A percentile compares a stretch with the other conserved stretches of the same genome.
phyloP scores from a whole-genome alignment of 2,888 invertebrate genomes.

The Parnassius glacialis region DNA sequence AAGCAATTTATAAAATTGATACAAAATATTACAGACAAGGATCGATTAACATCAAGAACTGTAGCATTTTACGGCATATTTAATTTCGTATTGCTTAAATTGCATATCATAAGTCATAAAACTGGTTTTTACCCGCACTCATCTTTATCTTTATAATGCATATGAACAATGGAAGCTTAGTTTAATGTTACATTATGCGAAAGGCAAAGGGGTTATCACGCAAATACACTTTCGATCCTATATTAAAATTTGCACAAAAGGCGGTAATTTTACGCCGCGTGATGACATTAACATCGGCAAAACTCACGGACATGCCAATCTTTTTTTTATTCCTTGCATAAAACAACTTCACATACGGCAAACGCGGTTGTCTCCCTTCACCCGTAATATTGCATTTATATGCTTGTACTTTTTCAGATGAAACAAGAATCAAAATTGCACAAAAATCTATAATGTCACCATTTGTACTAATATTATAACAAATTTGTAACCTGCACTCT shows the following conservation, averaged over 20 bases:
- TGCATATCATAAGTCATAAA: constrained; percentile 29
- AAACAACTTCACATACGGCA: constrained; percentile 57
- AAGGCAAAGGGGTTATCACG: constrained; percentile 49
- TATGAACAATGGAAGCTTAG: constrained; percentile 38
- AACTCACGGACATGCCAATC: constrained; percentile 53
- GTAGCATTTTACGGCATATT: constrained; percentile 22
- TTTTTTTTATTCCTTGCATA: constrained; percentile 63
- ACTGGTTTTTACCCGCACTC: constrained; percentile 48
- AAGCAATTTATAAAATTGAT: not conserved
- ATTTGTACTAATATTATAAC: no score
- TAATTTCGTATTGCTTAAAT: constrained; percentile 16
- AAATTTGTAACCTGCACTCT: constrained; percentile 1
- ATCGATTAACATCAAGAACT: constrained; percentile 20
- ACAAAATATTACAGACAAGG: not conserved
- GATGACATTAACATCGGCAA: constrained; percentile 69
- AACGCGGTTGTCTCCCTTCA: constrained; percentile 35
- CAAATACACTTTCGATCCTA: constrained; percentile 61
- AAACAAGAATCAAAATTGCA: not conserved
- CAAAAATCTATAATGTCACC: no score
- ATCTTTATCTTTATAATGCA: constrained; percentile 64
- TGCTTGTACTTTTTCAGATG: constrained; percentile 49
- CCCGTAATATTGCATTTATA: constrained; percentile 40
- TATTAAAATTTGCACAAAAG: constrained; percentile 73
- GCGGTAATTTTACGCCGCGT: constrained; percentile 72
- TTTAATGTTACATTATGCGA: constrained; percentile 48